Conservation (phyloP, 2,113 vertebrate species). For the Cyprinus carpio region DNA sequence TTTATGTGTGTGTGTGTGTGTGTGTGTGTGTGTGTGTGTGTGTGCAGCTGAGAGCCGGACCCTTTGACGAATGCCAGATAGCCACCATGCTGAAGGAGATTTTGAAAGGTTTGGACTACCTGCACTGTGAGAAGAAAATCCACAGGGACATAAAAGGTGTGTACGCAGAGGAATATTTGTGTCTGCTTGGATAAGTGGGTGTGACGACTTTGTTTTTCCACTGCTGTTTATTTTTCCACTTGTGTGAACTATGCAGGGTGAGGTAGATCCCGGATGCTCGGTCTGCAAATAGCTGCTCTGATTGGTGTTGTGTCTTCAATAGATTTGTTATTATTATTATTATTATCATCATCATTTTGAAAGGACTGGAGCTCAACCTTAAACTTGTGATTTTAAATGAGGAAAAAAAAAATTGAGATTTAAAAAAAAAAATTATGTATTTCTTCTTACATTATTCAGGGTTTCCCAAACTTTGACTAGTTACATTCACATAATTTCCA, state of each 20-base stretch:
- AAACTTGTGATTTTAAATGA: not conserved
- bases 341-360: too few species aligned
- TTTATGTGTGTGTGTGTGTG: not conserved
- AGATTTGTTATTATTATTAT: not conserved
- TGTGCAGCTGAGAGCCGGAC: conserved; percentile 82
- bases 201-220: conserved; percentile 35
- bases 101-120: conserved; percentile 88
- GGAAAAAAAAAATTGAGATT: too few species aligned
- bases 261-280: not conserved
- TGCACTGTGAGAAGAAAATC: conserved; percentile 91
- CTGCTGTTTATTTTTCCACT: conserved; percentile 34
- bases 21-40: conserved; percentile 18
- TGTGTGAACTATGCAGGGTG: conserved; percentile 26
- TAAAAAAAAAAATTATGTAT: too few species aligned
- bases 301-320: conserved; percentile 30
- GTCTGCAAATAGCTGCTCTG: conserved; percentile 18
- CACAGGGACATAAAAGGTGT: conserved; percentile 91
- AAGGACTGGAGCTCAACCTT: not conserved
- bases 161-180: conserved; percentile 20
- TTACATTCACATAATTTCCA: too few species aligned
- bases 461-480: too few species aligned
- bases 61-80: conserved; percentile 89
- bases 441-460: too few species aligned
- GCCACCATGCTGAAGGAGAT: conserved; percentile 91
- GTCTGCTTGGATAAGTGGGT: conserved; percentile 25